Conservation (phyloP, 2,113 vertebrate genomes). For the Scophthalmus maximus region DNA sequence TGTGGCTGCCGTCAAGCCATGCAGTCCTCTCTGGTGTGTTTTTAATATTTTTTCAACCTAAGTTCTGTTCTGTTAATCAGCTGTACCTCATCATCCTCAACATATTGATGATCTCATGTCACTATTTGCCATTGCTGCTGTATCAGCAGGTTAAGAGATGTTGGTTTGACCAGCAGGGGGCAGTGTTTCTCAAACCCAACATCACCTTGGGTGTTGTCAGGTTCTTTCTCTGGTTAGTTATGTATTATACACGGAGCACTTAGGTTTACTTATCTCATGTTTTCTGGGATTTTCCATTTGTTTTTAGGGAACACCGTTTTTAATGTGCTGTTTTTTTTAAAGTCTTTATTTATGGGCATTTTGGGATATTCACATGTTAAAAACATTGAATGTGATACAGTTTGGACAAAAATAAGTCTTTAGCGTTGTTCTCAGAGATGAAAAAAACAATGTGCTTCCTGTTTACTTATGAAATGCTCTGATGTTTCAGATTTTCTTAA, state of each 20-base stretch:
- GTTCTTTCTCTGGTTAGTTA: constrained; percentile 11
- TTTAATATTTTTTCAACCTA: constrained; percentile 1
- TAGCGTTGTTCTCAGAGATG: constrained; percentile 50
- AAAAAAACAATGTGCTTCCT: constrained; percentile 31
- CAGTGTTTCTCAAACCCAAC: constrained; percentile 66
- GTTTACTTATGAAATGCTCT: constrained; percentile 60
- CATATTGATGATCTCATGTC: constrained; percentile 40
- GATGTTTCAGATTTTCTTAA: constrained; percentile 35
- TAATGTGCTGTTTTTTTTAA: constrained; percentile 36
- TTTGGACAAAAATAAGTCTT: constrained; percentile 35
- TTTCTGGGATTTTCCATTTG: constrained; percentile 26
- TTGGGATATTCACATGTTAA: constrained; percentile 24
- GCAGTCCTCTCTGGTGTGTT: background rate
- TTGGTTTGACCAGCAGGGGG: constrained; percentile 74
- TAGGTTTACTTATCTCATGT: constrained; percentile 51
- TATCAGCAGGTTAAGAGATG: constrained; percentile 74
- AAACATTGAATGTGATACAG: constrained; percentile 36
- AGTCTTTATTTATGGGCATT: constrained; percentile 53
- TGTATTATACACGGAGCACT: constrained; percentile 26
- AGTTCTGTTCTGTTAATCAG: constrained; percentile 5
- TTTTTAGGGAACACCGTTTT: constrained; percentile 31
- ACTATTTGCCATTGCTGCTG: constrained; percentile 65
- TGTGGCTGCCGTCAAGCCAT: constrained; percentile 26
- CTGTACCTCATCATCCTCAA: constrained; percentile 12
- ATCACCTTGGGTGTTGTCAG: constrained; percentile 1